These are phyloP conservation scores for Chydorus sphaericus DNA, from an alignment of 2,888 invertebrate species.

Conservation along the genomic window DNA sequence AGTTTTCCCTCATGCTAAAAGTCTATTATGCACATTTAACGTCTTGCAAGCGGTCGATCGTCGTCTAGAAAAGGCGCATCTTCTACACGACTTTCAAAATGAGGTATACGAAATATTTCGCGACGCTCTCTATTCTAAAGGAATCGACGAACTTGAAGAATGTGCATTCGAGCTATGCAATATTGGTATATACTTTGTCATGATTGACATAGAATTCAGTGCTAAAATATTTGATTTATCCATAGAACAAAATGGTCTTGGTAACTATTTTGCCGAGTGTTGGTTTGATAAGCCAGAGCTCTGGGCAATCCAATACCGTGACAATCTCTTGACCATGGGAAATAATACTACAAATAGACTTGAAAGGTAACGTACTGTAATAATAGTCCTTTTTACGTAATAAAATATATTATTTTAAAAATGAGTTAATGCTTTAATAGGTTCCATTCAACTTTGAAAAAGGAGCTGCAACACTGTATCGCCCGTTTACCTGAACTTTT, in stretches of 20 bases:
- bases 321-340: background rate
- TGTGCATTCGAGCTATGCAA: background rate
- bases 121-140: background rate
- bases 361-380: background rate
- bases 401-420: background rate
- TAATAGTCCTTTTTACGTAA: background rate
- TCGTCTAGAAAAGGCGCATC: background rate
- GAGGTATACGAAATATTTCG: background rate
- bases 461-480: background rate
- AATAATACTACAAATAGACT: background rate
- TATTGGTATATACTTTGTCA: no score
- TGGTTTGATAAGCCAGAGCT: background rate
- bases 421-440: no score
- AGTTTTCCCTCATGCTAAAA: background rate
- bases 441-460: background rate
- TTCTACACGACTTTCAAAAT: background rate
- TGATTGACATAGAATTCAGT: background rate
- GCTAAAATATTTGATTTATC: background rate
- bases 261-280: background rate
- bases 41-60: background rate
- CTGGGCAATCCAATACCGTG: background rate
- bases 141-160: background rate
- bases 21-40: background rate
- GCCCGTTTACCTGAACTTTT: background rate
- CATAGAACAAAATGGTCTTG: background rate